Evolutionary conservation across 2,797 vertebrate genomes (phyloP), one percentile per base, ranked within the genome.

Genomic region (Numenius phaeopus): DNA sequence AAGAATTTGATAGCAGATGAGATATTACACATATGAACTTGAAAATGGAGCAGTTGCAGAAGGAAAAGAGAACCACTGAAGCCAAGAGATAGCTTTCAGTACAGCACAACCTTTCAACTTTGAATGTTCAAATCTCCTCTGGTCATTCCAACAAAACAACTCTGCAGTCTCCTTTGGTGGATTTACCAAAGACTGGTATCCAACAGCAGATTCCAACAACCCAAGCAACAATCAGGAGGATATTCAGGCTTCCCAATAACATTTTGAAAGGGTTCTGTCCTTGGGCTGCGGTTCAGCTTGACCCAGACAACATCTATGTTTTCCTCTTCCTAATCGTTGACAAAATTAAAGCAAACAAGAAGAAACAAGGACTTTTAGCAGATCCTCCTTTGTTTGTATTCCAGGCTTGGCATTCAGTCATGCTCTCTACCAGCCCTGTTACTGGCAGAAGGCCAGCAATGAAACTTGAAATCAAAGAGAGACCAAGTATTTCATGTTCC

Each of bases 321-420:
- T 92, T 77, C 62, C 81, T 87, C 66, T 77, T 92, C 70, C 64
- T 95, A 96, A 94, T 95, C 83, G 89, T 90, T 93, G 71, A 89
- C 70, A 96, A 52, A 93, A 91, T 65, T 94, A 93, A 97, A 94
- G 80, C 83, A 94, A 97, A 95, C 72, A 90, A 94, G 92, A 91
- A 91, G 44, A 90, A 93, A 88, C 42, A 83, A 87, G 87, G 52
- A 69, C 62, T 96, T 96, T 87, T 44, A 94, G 80, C 83, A 84
- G 76, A 93, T 89, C 32, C 21, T 87, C 71, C 62, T 94, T 92
- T 96, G 84, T 95, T 95, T 95, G 69, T 64, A 92, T 91, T 93
- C 62, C 59, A 88, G 61, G 55, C 72, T 78, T 92, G 73, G 69
- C 39, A 1, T 77, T 67, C 89, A 90, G 47, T 57, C 46, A 34